Conservation (phyloP, 1,140 invertebrate species). For the Eupeodes corollae region DNA sequence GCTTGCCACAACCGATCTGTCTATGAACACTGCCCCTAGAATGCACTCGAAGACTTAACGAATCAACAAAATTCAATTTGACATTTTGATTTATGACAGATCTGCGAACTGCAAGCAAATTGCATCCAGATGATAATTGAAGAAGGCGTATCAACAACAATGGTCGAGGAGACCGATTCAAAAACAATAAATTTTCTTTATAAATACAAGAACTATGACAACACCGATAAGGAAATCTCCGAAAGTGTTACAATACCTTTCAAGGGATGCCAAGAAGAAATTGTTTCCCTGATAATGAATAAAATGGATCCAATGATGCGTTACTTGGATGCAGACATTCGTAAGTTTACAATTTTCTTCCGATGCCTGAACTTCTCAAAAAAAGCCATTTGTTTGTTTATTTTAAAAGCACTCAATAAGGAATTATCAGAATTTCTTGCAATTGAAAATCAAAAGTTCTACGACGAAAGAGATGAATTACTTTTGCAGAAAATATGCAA, state of each 20-base stretch:
- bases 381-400: background rate
- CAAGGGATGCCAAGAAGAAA: constrained; percentile 30
- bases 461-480: constrained; percentile 41
- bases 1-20: no score
- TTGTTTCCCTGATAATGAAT: constrained; percentile 34
- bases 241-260: constrained; percentile 30
- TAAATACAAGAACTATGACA: constrained; percentile 24
- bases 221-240: constrained; percentile 11
- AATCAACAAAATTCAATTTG: no score
- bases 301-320: constrained; percentile 38
- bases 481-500: constrained; percentile 41
- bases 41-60: no score
- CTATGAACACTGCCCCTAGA: no score
- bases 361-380: background rate
- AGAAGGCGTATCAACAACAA: no score
- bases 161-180: background rate
- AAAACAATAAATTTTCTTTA: constrained; percentile 20
- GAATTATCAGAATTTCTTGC: constrained; percentile 39
- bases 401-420: constrained; percentile 15
- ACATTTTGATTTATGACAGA: no score
- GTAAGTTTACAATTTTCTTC: constrained; percentile 18
- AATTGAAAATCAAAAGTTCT: constrained; percentile 41
- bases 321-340: constrained; percentile 35
- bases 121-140: no score
- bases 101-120: no score